Percentiles rank a stretch among this genome's conserved stretches.
Evolutionary conservation across 1,140 invertebrate species (phyloP).

Genomic region (Nylanderia fulva): DNA sequence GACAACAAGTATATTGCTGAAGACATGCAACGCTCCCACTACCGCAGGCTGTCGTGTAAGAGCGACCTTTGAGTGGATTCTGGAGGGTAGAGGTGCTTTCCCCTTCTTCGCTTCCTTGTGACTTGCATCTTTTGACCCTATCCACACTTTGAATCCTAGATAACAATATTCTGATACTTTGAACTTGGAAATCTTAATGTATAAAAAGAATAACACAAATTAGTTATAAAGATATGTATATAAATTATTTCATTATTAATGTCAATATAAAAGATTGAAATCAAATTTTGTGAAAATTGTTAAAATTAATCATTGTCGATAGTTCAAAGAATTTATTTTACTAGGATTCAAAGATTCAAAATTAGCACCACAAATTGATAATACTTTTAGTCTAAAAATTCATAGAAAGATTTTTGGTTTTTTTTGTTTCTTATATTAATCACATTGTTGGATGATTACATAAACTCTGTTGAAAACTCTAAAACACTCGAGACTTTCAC

Average conservation of each 20-base stretch:
- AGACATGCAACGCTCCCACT: constrained; percentile 88
- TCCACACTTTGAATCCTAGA: constrained; percentile 6
- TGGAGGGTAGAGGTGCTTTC: constrained; percentile 49
- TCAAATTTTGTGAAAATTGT: background rate
- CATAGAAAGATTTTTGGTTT: too few species aligned
- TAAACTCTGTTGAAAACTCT: constrained; percentile 11
- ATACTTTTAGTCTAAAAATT: constrained; percentile 25
- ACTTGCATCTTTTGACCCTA: background rate
- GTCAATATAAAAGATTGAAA: background rate
- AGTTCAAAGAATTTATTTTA: background rate
- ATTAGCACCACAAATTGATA: background rate
- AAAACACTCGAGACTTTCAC: background rate
- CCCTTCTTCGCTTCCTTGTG: background rate
- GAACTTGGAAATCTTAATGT: background rate
- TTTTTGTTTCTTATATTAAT: background rate
- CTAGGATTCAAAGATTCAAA: background rate
- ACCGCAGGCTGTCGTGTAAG: constrained; percentile 70
- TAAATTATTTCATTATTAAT: background rate
- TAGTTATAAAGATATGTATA: background rate
- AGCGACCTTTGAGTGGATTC: constrained; percentile 37
- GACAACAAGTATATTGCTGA: constrained; percentile 90
- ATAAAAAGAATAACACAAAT: background rate
- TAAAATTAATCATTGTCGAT: background rate
- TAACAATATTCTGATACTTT: background rate
- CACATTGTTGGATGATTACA: background rate